Conservation (phyloP, 2,797 vertebrate genomes). For the Nannoperca obscura region DNA sequence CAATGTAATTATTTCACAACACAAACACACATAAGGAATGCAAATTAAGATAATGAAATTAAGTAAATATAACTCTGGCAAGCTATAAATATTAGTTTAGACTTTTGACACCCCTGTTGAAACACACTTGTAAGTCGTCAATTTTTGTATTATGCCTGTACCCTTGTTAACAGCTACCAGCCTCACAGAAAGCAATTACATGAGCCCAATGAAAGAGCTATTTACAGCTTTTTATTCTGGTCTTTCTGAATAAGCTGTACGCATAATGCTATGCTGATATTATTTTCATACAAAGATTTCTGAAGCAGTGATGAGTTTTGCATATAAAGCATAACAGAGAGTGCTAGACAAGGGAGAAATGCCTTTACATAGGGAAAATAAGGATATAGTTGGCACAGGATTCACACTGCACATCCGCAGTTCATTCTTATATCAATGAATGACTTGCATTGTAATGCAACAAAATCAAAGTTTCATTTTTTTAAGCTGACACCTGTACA, state of each 20-base stretch:
- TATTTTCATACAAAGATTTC: conserved; percentile 11
- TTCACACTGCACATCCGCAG: not conserved
- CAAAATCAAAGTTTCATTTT: conserved; percentile 9
- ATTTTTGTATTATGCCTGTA: conserved; percentile 10
- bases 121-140: conserved; percentile 4
- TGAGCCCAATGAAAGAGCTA: conserved; percentile 23
- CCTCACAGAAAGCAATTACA: conserved; percentile 32
- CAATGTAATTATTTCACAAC: not conserved
- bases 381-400: not conserved
- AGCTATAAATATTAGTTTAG: conserved; percentile 3
- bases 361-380: not conserved
- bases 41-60: not conserved
- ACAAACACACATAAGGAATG: conserved; percentile 4
- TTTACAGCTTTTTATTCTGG: conserved; percentile 8
- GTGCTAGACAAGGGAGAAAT: not conserved
- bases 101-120: not conserved
- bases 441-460: not conserved
- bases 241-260: conserved; percentile 18
- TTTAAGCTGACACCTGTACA: not conserved
- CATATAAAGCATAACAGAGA: conserved; percentile 2
- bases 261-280: conserved; percentile 14
- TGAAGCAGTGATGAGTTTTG: conserved; percentile 8
- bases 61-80: conserved; percentile 4
- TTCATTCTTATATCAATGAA: not conserved
- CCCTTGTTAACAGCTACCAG: conserved; percentile 24